Base-by-base conservation (phyloP, 2,888 invertebrate genomes). In the Apoda limacodes region DNA sequence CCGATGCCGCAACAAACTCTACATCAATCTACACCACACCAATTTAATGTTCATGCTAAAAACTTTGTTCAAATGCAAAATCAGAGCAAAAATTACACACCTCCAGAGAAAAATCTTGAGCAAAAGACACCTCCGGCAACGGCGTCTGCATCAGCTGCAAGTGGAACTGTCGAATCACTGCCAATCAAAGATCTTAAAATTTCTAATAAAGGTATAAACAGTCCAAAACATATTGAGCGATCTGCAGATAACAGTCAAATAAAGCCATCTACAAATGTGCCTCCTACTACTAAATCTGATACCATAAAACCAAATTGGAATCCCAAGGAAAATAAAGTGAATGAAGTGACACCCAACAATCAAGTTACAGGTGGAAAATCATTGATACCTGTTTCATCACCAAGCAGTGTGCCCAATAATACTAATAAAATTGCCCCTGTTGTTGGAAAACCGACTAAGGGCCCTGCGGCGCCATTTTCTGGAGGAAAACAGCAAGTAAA, bases 11-110 rank as follows among this genome's bases (percentile, higher is more conserved):
- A 61, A 27, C 67, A 55, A 11, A 62, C 58, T n/a, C 66, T 69
- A 28, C 71, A 60, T 21, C 66, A 59, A 14, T 50, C 65, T 22
- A 47, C 60, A 25, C 65, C 75, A 11, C 76, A 82, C 45, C 70
- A 80, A 51, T 69, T 83, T 55, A 78, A 82, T 38, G 81, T 81
- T 5, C 76, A 81, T 39, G 82, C 81, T 2, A 83, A 71, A 45
- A 82, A 80, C 50, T 83, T 75, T 54, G 75, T 82, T 3, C 70
- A 68, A 25, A 72, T 71, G 3, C 76, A 76, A 29, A 60, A 59
- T 35, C 69, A 70, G 26, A 55, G 45, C 25, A 60, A 60, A 37
- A 55, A 45, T 3, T 71, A 55, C 37, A 41, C 52, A 2, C 57
- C 53, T 0, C 56, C 52, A 3, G 66, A 66, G 13, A 36, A 29